These are phyloP conservation scores for Drosophila elegans DNA, from an alignment of 1,140 invertebrate species.

Conservation along the genomic window DNA sequence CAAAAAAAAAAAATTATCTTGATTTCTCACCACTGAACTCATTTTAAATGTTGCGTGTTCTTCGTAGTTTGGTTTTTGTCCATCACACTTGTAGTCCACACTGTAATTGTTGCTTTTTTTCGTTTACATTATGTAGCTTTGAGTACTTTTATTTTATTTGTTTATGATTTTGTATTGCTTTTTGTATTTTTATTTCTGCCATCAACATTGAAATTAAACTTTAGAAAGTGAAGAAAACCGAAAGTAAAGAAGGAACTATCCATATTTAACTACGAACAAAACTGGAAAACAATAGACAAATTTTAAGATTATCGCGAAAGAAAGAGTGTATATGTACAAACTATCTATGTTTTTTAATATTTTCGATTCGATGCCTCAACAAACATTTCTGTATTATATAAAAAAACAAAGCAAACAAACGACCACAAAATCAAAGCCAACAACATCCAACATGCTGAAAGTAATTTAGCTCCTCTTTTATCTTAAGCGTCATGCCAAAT, in stretches of 20 bases:
- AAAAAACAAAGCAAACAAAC: conserved; percentile 11
- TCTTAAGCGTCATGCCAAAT: conserved; percentile 43
- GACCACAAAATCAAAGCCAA: conserved; percentile 25
- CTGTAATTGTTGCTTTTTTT: conserved; percentile 13
- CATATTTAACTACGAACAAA: not conserved
- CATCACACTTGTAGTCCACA: conserved; percentile 5
- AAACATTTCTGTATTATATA: conserved; percentile 20
- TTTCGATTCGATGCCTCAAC: not conserved
- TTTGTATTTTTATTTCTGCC: conserved; percentile 12
- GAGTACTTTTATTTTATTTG: conserved; percentile 4
- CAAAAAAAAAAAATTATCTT: conserved; percentile 5
- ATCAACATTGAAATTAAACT: conserved; percentile 21
- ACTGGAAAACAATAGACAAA: not conserved
- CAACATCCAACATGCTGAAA: conserved; percentile 42
- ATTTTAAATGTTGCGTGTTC: conserved; percentile 52
- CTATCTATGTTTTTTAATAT: not conserved
- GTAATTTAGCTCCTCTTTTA: conserved; percentile 1
- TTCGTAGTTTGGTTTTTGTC: conserved; percentile 53
- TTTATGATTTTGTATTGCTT: conserved; percentile 35
- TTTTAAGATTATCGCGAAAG: not conserved
- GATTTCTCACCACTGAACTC: not conserved
- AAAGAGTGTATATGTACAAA: not conserved
- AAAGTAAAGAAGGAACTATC: not conserved
- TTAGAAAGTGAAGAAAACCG: conserved; percentile 5
- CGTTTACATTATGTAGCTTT: conserved; percentile 4